Percentiles rank a stretch among this genome's conserved stretches.
These are phyloP conservation scores for Myopa testacea DNA, from an alignment of 2,888 invertebrate species.

Conservation along the genomic window DNA sequence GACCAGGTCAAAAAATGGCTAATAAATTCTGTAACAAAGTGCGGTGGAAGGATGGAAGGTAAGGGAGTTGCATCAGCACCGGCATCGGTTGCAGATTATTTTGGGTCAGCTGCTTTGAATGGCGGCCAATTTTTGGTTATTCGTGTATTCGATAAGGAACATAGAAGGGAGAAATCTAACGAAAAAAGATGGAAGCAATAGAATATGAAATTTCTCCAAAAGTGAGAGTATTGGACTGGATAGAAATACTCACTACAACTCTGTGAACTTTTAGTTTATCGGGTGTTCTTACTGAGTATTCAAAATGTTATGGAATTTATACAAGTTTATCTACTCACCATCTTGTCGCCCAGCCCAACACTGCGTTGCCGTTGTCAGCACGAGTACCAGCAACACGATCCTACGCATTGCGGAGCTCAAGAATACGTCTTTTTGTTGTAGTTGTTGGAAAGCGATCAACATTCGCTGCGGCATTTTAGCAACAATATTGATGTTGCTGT, in stretches of 20 bases:
- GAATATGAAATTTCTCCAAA: not conserved
- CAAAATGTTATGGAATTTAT: not conserved
- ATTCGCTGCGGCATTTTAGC: not conserved
- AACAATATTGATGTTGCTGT: constrained; percentile 6
- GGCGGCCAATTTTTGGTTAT: constrained; percentile 10
- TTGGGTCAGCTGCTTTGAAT: constrained; percentile 30
- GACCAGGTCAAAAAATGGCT: not conserved
- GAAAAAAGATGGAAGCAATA: not conserved
- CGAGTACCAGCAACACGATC: constrained; percentile 54
- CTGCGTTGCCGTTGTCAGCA: constrained; percentile 61
- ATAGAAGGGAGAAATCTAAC: not conserved
- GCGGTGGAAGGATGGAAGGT: not conserved
- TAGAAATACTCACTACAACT: too few species aligned
- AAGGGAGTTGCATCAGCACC: not conserved
- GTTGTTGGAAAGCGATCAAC: not conserved
- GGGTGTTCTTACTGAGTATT: not conserved
- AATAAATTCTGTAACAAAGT: not conserved
- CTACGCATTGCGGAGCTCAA: constrained; percentile 9
- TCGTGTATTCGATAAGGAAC: not conserved
- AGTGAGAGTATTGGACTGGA: too few species aligned
- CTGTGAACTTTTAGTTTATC: too few species aligned
- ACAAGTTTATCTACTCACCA: constrained; percentile 59
- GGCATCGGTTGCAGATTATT: not conserved
- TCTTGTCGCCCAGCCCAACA: constrained; percentile 65
- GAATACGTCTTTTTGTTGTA: constrained; percentile 6